Evolutionary conservation across 2,113 vertebrate species (phyloP).

Genomic region (Microcebus tavaratra): DNA sequence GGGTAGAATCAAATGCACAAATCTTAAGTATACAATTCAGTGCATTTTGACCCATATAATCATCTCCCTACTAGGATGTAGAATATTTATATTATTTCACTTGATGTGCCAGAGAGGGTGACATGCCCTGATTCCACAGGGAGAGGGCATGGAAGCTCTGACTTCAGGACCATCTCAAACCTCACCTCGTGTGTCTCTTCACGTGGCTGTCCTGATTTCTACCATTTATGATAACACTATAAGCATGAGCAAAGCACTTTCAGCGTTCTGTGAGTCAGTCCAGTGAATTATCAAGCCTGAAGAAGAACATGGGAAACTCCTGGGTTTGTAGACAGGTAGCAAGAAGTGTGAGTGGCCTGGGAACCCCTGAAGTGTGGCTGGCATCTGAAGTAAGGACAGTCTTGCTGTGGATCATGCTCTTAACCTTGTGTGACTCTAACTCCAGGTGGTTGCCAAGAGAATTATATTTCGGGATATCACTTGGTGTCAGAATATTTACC

Average conservation of each 20-base stretch:
- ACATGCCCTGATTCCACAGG: background rate
- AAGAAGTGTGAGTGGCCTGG: background rate
- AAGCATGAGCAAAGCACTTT: background rate
- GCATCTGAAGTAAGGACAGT: background rate
- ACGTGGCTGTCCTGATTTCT: background rate
- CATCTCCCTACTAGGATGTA: background rate
- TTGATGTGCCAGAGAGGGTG: background rate
- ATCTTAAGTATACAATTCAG: background rate
- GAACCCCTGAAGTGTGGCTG: background rate
- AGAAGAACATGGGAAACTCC: background rate
- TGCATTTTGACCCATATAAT: background rate
- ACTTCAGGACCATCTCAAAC: background rate
- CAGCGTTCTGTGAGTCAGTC: background rate
- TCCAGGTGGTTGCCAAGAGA: background rate
- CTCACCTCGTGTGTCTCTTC: background rate
- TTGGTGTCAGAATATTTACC: background rate
- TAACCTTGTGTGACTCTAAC: background rate
- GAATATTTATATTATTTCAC: background rate
- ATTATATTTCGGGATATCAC: background rate
- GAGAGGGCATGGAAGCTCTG: background rate
- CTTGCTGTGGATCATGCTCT: background rate
- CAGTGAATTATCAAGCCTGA: background rate
- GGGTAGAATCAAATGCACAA: background rate
- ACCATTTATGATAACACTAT: background rate
- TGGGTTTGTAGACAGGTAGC: background rate